phyloP scores from a whole-genome alignment of 2,888 invertebrate species.

The Candidula unifasciata region DNA sequence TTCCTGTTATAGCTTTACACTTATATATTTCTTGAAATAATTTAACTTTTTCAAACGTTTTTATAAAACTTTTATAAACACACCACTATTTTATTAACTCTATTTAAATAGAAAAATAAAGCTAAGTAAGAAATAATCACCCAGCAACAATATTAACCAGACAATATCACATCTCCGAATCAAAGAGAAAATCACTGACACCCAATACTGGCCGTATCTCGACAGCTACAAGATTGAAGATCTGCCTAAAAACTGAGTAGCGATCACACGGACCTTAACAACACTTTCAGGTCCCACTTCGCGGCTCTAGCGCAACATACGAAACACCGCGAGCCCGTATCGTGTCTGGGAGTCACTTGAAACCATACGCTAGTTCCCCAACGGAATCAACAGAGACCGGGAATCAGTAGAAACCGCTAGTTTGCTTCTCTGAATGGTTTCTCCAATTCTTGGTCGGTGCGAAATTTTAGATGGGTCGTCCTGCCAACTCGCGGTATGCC shows the following conservation, averaged over 20 bases:
- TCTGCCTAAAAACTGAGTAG: not conserved
- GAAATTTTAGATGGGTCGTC: not conserved
- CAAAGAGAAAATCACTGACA: not conserved
- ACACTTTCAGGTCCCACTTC: slow-evolving; percentile 7
- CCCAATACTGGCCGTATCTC: not conserved
- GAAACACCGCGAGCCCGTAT: slow-evolving; percentile 21
- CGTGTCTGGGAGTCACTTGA: slow-evolving; percentile 18
- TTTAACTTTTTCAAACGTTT: no score
- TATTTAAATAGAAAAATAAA: no score
- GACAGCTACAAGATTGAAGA: not conserved
- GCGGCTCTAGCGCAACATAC: not conserved
- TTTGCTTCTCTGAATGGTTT: slow-evolving; percentile 6
- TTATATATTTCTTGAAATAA: no score
- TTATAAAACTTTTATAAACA: no score
- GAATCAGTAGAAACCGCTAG: not conserved
- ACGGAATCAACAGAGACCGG: not conserved
- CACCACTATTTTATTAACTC: no score
- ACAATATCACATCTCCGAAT: no score
- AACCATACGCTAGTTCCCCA: not conserved
- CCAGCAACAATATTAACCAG: no score
- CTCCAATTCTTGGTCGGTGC: not conserved
- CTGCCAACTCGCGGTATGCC: not conserved
- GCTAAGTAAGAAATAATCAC: no score
- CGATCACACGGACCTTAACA: not conserved
- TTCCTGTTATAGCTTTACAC: no score